Evolutionary conservation across 2,888 invertebrate genomes (phyloP), one percentile per base, ranked within the genome.

Genomic region (Baronia brevicornis): DNA sequence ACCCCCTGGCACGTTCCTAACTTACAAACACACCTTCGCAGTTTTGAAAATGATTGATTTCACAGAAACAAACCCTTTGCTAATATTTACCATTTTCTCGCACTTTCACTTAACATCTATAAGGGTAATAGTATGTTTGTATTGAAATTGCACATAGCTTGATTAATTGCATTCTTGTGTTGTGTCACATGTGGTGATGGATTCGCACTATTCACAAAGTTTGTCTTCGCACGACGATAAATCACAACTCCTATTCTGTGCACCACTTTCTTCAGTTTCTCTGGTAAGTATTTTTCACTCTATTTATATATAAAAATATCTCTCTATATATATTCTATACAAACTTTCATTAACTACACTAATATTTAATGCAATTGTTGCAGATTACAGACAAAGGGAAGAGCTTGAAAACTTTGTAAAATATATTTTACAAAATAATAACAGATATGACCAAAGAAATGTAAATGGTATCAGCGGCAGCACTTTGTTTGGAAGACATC

Each of bases 401-500:
- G 74, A 79, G 14, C 48, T 70, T 6, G 72, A 72, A 45, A 63
- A 77, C 28, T 62, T 73, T 31, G 40, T 78, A 18, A 60, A 69
- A 35, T 71, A 67, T 46, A 59, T 79, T 4, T 33, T 64, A 14
- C 62, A 60, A 43, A 68, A 70, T 23, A 67, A 71, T 39, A 61
- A 55, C 33, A 48, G 44, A 21, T 45, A 59, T 9, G 60, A 52
- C 26, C 60, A 59, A 3, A 61, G 54, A 3, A 51, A 52, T 9
- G 22, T 49, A n/a, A 42, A 48, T 15, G 48, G 53, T 2, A 44
- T 60, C 5, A 61, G 60, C 2, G 60, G 61, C 4, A 46, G 49
- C 3, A 46, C 52, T 2, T 27, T 65, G 5, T 29, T 61, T 4
- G 67, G 68, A 11, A 60, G 69, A 41, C 57, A 62, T 5, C 28